Evolutionary conservation across 2,113 vertebrate genomes (phyloP).

Genomic region (Nanger granti): DNA sequence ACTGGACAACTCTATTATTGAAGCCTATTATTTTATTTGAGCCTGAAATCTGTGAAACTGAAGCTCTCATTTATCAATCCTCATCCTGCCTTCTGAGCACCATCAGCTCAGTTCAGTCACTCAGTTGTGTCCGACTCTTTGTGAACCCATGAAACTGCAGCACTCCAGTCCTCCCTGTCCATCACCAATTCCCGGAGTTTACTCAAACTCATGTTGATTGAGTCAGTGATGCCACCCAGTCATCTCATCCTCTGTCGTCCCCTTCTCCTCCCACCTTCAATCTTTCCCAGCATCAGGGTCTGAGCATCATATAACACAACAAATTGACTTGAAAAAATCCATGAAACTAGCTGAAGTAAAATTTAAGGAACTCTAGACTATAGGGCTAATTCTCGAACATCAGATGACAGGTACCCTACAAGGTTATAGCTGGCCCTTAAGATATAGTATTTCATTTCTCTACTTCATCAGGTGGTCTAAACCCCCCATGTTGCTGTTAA

Average conservation of each 20-base stretch:
- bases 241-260: background rate
- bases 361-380: background rate
- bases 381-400: background rate
- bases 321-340: background rate
- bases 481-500: background rate
- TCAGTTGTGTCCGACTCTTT: background rate
- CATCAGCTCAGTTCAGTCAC: background rate
- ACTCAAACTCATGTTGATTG: background rate
- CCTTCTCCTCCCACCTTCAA: background rate
- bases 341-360: background rate
- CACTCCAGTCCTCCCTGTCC: background rate
- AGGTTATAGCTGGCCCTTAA: background rate
- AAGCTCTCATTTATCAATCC: background rate
- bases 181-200: accelerated
- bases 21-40: background rate
- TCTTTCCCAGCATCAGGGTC: background rate
- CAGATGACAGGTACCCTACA: background rate
- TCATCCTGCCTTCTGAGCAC: background rate
- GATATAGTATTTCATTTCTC: background rate
- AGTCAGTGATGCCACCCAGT: background rate
- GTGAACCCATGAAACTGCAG: background rate
- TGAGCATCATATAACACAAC: background rate
- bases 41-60: background rate
- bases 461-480: background rate
- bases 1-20: background rate